phyloP scores from a whole-genome alignment of 2,888 invertebrate genomes.

The Osedax frankpressi region DNA sequence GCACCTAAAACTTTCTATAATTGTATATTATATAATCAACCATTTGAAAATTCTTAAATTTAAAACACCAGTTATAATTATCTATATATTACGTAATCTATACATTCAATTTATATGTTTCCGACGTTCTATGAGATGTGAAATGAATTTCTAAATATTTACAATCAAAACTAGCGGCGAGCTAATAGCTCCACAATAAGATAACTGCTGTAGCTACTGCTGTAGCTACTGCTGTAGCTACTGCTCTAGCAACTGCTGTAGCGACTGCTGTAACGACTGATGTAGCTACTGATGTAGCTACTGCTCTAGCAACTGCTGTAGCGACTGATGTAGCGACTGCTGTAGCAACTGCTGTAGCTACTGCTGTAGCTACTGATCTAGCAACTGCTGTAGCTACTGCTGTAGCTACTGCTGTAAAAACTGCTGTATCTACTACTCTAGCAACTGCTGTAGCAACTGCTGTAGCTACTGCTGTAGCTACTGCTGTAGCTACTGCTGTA shows the following conservation, averaged over 20 bases:
- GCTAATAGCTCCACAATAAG: too few relatives aligned
- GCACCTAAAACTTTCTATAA: too few relatives aligned
- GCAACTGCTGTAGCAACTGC: not conserved
- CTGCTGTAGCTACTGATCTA: not conserved
- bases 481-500: not conserved
- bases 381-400: constrained; percentile 5
- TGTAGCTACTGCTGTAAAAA: not conserved
- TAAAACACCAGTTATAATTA: too few relatives aligned
- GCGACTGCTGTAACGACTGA: not conserved
- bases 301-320: not conserved
- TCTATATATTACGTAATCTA: too few relatives aligned
- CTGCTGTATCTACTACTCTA: not conserved
- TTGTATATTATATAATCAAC: too few relatives aligned
- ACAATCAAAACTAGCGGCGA: too few relatives aligned
- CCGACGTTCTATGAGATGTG: too few relatives aligned
- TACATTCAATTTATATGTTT: too few relatives aligned
- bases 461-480: not conserved
- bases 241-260: not conserved
- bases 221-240: constrained; percentile 1
- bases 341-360: not conserved
- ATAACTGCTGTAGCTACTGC: constrained; percentile 10
- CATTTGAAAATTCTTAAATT: too few relatives aligned
- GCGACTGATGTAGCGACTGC: not conserved
- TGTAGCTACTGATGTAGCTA: not conserved
- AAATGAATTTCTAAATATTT: too few relatives aligned